Evolutionary conservation across 2,113 vertebrate species (phyloP).

Genomic region (Syngnathus floridae): DNA sequence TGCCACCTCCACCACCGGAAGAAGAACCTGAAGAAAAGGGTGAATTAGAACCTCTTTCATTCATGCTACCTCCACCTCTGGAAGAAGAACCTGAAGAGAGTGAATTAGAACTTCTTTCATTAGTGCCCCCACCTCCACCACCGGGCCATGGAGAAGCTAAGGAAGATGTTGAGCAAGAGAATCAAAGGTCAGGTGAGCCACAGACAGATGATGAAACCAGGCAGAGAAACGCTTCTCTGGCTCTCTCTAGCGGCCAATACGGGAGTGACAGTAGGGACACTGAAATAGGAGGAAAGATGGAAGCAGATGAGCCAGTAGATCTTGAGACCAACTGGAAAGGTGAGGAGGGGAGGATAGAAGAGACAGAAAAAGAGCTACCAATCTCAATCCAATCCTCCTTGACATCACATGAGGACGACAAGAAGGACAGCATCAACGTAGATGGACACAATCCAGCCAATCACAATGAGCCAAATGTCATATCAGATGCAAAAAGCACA

Average conservation of each 20-base stretch:
- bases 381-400: neutral
- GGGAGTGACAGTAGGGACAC: neutral
- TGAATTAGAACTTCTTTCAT: constrained; percentile 45
- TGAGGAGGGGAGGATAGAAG: neutral
- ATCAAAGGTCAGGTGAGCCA: constrained; percentile 45
- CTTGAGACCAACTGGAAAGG: constrained; percentile 24
- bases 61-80: no score
- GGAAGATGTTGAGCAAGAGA: constrained; percentile 69
- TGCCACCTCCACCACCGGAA: no score
- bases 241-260: constrained; percentile 45
- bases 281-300: constrained; percentile 55
- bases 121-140: constrained; percentile 24
- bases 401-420: neutral
- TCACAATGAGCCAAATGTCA: neutral
- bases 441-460: neutral
- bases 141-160: constrained; percentile 45
- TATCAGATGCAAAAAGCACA: neutral
- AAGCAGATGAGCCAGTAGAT: constrained; percentile 25
- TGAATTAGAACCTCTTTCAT: no score
- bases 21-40: no score
- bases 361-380: neutral
- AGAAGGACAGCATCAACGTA: neutral
- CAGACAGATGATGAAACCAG: constrained; percentile 66
- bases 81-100: constrained; percentile 73
- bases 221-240: constrained; percentile 42